Evolutionary conservation across 2,113 vertebrate species (phyloP).

Genomic region (Poeciliopsis retropinna): DNA sequence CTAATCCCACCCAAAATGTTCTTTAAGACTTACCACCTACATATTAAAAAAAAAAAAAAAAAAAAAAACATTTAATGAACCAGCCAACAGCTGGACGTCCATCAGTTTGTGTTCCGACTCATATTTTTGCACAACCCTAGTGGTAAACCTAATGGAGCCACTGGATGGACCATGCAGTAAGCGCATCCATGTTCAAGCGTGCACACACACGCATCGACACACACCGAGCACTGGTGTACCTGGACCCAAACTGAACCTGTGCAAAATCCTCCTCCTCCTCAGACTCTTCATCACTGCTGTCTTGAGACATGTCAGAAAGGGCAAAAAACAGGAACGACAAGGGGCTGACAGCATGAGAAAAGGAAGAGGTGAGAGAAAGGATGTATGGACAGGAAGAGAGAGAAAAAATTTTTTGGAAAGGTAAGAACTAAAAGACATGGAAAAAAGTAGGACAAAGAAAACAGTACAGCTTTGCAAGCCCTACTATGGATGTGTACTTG

Average conservation of each 20-base stretch:
- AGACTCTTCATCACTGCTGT: conserved; percentile 91
- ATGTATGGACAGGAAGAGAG: conserved; percentile 18
- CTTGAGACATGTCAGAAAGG: conserved; percentile 93
- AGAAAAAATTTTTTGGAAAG: background rate
- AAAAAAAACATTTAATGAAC: background rate
- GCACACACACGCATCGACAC: conserved; percentile 48
- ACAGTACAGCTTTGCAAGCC: conserved; percentile 19
- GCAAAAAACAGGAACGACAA: conserved; percentile 93
- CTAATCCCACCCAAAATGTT: background rate
- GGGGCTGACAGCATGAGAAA: conserved; percentile 83
- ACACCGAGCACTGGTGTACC: conserved; percentile 86
- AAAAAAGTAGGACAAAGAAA: conserved; percentile 14
- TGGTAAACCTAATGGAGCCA: conserved; percentile 41
- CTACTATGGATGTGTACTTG: conserved; percentile 2
- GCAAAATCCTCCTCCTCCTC: conserved; percentile 91
- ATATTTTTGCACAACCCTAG: conserved; percentile 52
- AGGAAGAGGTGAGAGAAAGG: conserved; percentile 53
- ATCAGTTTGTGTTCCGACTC: conserved; percentile 13
- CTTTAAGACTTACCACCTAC: background rate
- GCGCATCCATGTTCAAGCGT: conserved; percentile 49
- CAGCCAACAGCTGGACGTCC: conserved; percentile 5
- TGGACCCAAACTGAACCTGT: conserved; percentile 98
- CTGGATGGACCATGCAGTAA: conserved; percentile 56
- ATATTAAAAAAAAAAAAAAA: too few species aligned
- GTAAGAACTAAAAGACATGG: conserved; percentile 7